These are phyloP conservation scores for Sitodiplosis mosellana DNA, from an alignment of 1,140 invertebrate genomes.

Conservation along the genomic window DNA sequence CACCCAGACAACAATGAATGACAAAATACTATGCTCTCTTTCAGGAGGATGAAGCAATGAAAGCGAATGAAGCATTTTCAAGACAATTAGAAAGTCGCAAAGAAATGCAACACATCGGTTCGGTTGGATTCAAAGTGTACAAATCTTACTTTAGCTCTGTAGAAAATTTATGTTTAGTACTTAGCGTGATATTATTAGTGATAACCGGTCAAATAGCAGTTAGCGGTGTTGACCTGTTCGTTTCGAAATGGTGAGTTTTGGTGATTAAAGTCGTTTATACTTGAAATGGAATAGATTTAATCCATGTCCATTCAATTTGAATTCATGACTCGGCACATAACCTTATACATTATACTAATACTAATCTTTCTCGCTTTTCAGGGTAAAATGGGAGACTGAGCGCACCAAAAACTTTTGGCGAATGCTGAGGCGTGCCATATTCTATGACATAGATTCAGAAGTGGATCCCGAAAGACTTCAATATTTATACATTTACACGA, in stretches of 20 bases:
- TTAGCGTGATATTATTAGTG: slow-evolving; percentile 29
- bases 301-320: too few species aligned
- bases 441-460: background rate
- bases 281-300: too few species aligned
- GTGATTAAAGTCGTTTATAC: background rate
- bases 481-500: background rate
- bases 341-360: too few species aligned
- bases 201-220: slow-evolving; percentile 26
- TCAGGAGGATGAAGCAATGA: too few species aligned
- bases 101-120: slow-evolving; percentile 24
- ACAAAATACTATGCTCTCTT: too few species aligned
- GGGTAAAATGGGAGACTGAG: background rate
- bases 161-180: slow-evolving; percentile 25
- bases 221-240: slow-evolving; percentile 31
- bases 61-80: too few species aligned
- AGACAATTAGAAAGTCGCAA: slow-evolving; percentile 4
- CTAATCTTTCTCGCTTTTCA: background rate
- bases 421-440: too few species aligned
- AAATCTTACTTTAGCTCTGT: slow-evolving; percentile 34
- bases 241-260: slow-evolving; percentile 25
- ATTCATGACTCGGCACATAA: too few species aligned
- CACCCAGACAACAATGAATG: too few species aligned
- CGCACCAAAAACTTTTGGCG: background rate
- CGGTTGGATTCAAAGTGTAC: slow-evolving; percentile 28
- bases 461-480: background rate